phyloP scores from a whole-genome alignment of 2,797 vertebrate genomes.

The Lutjanus campechanus region DNA sequence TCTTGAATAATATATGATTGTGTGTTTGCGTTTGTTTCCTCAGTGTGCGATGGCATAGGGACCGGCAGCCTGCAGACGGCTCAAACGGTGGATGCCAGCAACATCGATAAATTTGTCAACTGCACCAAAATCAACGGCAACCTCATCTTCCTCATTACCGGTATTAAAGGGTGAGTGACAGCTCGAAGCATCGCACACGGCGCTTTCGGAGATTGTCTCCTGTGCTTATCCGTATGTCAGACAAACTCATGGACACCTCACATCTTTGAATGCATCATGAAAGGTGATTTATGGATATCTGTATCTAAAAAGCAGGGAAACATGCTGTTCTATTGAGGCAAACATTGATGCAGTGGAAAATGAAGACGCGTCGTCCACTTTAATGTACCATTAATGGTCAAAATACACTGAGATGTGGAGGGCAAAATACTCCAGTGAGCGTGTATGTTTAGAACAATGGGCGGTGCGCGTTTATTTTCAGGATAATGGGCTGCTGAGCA shows the following conservation, averaged over 20 bases:
- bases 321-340: too few species aligned
- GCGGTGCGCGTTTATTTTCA: too few species aligned
- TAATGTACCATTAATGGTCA: too few species aligned
- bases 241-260: not conserved
- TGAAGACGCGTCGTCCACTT: too few species aligned
- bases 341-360: too few species aligned
- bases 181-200: not conserved
- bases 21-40: slow-evolving; percentile 37
- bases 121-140: slow-evolving; percentile 99
- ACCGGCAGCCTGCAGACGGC: slow-evolving; percentile 92
- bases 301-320: too few species aligned
- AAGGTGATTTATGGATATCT: not conserved
- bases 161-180: slow-evolving; percentile 94
- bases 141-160: slow-evolving; percentile 97
- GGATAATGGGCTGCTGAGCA: too few species aligned
- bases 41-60: slow-evolving; percentile 97
- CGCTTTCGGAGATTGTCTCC: not conserved
- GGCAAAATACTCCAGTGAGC: too few species aligned
- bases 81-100: slow-evolving; percentile 97
- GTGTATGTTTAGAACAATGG: too few species aligned
- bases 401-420: too few species aligned
- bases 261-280: not conserved
- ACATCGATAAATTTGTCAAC: slow-evolving; percentile 96
- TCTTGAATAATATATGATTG: not conserved
- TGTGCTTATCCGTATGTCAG: not conserved